Percentiles rank a stretch among this genome's conserved stretches.
Conservation (phyloP, 2,113 vertebrate species). For the Tricholaema leucomelas region DNA sequence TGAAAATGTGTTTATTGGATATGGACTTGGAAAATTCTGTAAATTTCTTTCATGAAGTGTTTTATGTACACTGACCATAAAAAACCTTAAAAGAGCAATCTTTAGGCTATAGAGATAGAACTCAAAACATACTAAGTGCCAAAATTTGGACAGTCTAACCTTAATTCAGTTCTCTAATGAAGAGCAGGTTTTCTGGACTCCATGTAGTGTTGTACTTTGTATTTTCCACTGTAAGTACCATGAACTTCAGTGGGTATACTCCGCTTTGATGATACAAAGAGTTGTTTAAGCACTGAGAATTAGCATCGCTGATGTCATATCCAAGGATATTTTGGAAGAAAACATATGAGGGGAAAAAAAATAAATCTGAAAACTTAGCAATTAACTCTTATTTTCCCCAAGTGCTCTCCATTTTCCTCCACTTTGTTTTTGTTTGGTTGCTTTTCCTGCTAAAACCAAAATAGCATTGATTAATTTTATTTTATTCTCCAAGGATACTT, state of each 20-base stretch:
- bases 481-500: slow-evolving; percentile 30
- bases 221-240: neutral
- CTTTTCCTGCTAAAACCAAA: slow-evolving; percentile 34
- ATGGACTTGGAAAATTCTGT: neutral
- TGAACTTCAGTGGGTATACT: neutral
- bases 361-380: slow-evolving; percentile 1
- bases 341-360: slow-evolving; percentile 7
- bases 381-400: slow-evolving; percentile 21
- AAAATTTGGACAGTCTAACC: neutral
- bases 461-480: slow-evolving; percentile 41
- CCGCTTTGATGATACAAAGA: neutral
- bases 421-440: neutral
- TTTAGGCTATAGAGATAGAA: neutral
- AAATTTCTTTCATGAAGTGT: neutral
- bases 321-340: slow-evolving; percentile 33
- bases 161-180: neutral
- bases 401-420: slow-evolving; percentile 5
- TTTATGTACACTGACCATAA: neutral
- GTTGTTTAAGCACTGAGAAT: slow-evolving; percentile 3
- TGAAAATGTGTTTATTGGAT: neutral
- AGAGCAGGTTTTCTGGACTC: neutral
- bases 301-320: neutral
- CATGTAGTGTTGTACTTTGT: neutral
- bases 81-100: neutral
- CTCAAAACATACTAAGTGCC: neutral